Percentiles rank a stretch among this genome's conserved stretches.
These are phyloP conservation scores for Meteorus sp. DNA, from an alignment of 1,140 invertebrate genomes.

Conservation along the genomic window DNA sequence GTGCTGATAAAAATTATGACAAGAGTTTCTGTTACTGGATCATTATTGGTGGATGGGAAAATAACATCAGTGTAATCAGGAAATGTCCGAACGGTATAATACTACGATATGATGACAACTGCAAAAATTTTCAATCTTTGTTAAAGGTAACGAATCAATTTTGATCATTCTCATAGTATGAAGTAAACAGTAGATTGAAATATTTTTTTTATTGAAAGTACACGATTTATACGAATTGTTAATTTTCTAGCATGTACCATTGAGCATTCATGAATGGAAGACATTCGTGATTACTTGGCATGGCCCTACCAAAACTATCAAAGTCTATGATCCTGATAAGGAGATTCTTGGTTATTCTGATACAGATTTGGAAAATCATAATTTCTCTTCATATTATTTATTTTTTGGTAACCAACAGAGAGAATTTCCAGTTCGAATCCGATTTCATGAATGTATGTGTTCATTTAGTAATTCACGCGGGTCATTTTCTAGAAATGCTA, in stretches of 20 bases:
- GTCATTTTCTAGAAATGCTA: background rate
- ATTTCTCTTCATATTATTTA: background rate
- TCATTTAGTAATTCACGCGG: background rate
- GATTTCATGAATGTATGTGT: constrained; percentile 34
- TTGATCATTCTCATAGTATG: background rate
- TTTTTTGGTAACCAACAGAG: constrained; percentile 2
- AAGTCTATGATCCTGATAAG: constrained; percentile 22
- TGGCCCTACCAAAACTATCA: background rate
- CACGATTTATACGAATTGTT: constrained; percentile 4
- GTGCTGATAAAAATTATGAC: background rate
- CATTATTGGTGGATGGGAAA: constrained; percentile 33
- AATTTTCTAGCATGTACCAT: constrained; percentile 10
- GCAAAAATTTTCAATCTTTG: background rate
- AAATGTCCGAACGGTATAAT: constrained; percentile 26
- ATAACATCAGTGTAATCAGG: constrained; percentile 23
- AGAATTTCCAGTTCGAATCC: constrained; percentile 1
- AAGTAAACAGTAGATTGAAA: background rate
- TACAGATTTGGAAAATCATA: background rate
- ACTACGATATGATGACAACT: background rate
- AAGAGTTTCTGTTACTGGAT: constrained; percentile 31
- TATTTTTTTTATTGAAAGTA: no score
- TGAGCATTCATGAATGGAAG: constrained; percentile 29
- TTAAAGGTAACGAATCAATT: background rate
- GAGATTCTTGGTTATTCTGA: constrained; percentile 20
- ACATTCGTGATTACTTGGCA: constrained; percentile 32